Evolutionary conservation across 2,888 invertebrate genomes (phyloP), one percentile per base, ranked within the genome.

Genomic region (Leptarthrus brevirostris): DNA sequence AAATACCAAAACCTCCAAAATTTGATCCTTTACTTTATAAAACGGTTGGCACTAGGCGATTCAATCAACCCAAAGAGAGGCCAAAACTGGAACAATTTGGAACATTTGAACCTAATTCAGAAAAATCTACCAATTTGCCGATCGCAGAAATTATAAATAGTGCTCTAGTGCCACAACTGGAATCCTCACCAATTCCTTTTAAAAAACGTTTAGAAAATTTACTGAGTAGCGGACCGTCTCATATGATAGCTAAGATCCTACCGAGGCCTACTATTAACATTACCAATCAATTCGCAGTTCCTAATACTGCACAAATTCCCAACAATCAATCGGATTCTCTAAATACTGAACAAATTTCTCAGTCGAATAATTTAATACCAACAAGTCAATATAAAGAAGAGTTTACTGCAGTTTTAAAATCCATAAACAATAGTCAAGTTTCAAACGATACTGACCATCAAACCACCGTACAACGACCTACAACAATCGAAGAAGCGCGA

Each of bases 11-110:
- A 74, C 77, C 84, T 36, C 83, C 84, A 36, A 83, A 81, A 80
- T 84, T 83, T 76, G 83, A 83, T 80, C 82, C 83, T 30, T 77
- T 80, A 44, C 77, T 83, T 24, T 83, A 83, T 75, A 81, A 82
- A 79, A 83, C 82, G 72, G 79, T 82, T 54, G 82, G 79, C 74
- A 78, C 79, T 70, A 79, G 80, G 76, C 78, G 77, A 70, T 18
- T 30, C 47, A 61, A 70, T 22, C 69, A 47, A 47, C 76, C 76
- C 70, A 80, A 79, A 74, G 78, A 80, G 72, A 79, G 82, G 61
- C 81, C 81, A 40, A 80, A 81, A 77, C 78, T 83, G 53, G 79
- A 78, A 22, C 30, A 3, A 10, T 12, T 74, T 52, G 26, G 53
- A 4, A 52, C 24, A 14, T 26, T 14, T 26, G 47, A 30, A 30